A percentile compares a stretch with the other conserved stretches of the same genome.
These are phyloP conservation scores for Halictus ligatus DNA, from an alignment of 2,888 invertebrate genomes.

Conservation along the genomic window DNA sequence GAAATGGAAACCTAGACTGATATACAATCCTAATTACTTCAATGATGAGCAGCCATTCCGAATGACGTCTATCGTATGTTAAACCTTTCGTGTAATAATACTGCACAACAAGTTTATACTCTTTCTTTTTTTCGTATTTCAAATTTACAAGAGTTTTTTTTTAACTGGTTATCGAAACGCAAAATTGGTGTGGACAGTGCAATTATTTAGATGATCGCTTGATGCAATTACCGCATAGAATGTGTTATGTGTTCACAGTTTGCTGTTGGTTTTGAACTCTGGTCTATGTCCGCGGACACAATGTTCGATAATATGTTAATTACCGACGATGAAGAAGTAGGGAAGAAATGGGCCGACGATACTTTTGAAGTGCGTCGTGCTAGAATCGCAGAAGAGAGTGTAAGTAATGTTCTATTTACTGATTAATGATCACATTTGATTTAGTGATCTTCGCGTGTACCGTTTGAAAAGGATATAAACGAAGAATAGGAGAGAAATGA, in stretches of 20 bases:
- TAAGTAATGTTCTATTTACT: slow-evolving; percentile 85
- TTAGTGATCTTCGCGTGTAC: not conserved
- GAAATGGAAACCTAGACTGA: slow-evolving; percentile 95
- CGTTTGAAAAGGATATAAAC: not conserved
- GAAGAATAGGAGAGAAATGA: not conserved
- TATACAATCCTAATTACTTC: slow-evolving; percentile 97
- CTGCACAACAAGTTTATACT: not conserved
- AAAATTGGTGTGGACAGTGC: not conserved
- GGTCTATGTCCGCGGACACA: slow-evolving; percentile 98
- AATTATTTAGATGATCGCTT: not conserved
- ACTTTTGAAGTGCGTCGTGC: slow-evolving; percentile 94
- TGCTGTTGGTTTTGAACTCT: slow-evolving; percentile 98
- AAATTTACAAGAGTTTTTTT: not conserved
- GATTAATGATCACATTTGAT: not conserved
- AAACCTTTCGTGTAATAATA: not conserved
- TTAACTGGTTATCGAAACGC: not conserved
- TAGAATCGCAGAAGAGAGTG: slow-evolving; percentile 92
- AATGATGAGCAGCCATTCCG: slow-evolving; percentile 95
- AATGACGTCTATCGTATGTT: slow-evolving; percentile 95
- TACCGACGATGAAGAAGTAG: slow-evolving; percentile 92
- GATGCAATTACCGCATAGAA: not conserved
- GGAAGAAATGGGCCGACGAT: slow-evolving; percentile 92
- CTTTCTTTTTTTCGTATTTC: not conserved
- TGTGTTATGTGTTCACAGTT: slow-evolving; percentile 85
- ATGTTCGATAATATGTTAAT: slow-evolving; percentile 98